Percentiles rank a stretch among this genome's conserved stretches.
Conservation (phyloP, 2,113 vertebrate species). For the Amphiprion percula region DNA sequence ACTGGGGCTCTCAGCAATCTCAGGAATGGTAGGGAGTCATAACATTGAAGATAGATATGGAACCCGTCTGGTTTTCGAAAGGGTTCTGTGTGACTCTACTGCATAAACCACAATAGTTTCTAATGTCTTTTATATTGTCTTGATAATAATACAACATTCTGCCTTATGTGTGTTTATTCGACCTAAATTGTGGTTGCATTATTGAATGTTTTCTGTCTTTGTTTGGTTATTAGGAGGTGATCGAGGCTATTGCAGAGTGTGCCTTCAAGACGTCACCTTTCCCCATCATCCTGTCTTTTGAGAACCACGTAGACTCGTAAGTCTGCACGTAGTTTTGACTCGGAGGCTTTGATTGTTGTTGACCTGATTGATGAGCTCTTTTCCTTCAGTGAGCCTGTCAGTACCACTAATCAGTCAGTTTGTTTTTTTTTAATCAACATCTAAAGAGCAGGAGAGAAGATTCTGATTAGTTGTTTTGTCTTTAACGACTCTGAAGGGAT, state of each 20-base stretch:
- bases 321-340: conserved; percentile 72
- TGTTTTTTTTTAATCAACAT: background rate
- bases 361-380: conserved; percentile 12
- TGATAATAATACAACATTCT: background rate
- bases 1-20: background rate
- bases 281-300: conserved; percentile 96
- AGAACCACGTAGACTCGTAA: conserved; percentile 99
- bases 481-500: conserved; percentile 14
- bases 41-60: background rate
- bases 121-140: background rate
- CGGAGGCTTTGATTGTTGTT: background rate
- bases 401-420: background rate
- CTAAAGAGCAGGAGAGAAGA: background rate
- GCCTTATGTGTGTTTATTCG: background rate
- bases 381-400: background rate
- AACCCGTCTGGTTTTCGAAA: background rate
- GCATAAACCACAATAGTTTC: background rate
- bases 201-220: background rate
- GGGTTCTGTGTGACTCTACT: background rate
- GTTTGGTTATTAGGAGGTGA: conserved; percentile 90
- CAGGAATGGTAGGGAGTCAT: conserved; percentile 10
- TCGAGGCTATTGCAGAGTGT: conserved; percentile 97
- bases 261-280: conserved; percentile 99
- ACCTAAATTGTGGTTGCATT: background rate
- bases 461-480: conserved; percentile 8